These are phyloP conservation scores for Laupala kohalensis DNA, from an alignment of 1,140 invertebrate species.

Conservation along the genomic window DNA sequence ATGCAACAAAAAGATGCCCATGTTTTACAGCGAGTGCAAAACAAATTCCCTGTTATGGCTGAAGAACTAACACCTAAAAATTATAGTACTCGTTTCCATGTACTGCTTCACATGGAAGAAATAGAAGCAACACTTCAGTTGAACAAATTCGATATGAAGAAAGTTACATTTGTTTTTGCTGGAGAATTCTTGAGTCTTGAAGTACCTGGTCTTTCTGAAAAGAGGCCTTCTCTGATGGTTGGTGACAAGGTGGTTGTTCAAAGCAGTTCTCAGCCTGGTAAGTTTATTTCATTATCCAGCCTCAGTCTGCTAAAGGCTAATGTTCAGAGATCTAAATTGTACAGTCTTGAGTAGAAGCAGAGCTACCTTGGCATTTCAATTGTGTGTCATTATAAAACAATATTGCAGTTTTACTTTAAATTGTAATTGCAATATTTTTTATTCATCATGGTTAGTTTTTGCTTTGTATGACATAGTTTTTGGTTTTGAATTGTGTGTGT, in stretches of 20 bases:
- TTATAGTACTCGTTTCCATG: slow-evolving; percentile 51
- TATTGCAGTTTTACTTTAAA: no score
- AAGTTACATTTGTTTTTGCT: slow-evolving; percentile 41
- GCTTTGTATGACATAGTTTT: no score
- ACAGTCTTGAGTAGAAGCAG: neutral
- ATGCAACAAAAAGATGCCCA: slow-evolving; percentile 26
- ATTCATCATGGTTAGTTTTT: no score
- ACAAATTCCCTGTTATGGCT: slow-evolving; percentile 33
- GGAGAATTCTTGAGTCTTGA: slow-evolving; percentile 56
- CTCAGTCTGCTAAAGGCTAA: no score
- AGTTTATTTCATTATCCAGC: no score
- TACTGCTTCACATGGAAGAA: slow-evolving; percentile 68
- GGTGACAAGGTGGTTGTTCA: slow-evolving; percentile 57
- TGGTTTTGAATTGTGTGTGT: no score
- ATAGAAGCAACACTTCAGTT: slow-evolving; percentile 40
- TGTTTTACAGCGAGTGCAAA: slow-evolving; percentile 23
- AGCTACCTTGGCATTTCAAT: neutral
- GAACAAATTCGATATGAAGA: slow-evolving; percentile 51
- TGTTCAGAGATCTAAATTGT: no score
- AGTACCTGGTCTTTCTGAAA: slow-evolving; percentile 69
- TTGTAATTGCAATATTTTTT: no score
- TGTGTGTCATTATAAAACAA: no score
- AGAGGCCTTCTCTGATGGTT: slow-evolving; percentile 65
- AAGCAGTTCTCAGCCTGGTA: neutral
- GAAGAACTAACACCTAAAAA: slow-evolving; percentile 35